Base-by-base conservation (phyloP, 2,113 vertebrate species). In the Azemiops feae region DNA sequence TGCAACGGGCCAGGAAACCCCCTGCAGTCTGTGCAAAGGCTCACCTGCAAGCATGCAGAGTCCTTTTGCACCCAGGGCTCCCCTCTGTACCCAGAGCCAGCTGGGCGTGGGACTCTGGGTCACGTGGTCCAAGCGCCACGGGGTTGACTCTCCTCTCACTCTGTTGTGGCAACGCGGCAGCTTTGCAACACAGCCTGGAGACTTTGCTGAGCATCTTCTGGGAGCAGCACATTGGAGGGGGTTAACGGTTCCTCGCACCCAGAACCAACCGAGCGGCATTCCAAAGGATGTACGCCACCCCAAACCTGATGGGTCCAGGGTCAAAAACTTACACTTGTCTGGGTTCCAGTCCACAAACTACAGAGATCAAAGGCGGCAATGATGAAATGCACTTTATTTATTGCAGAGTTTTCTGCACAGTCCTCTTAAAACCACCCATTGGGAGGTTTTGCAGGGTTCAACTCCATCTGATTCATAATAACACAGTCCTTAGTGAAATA, bases 321-420 rank as follows among this genome's bases (percentile, higher is more conserved):
- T n/a, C 1, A 69, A 14, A 69, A 69, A 16, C 12, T 16, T 10
- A 27, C 5, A 69, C 30, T n/a, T 69, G 64, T n/a, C 64, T 69
- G 64, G 64, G 64, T 16, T n/a, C 12, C 30, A 16, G 1, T 4
- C 1, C 5, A 16, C 4, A 1, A 34, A 18, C 0, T 1, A 34
- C 0, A 14, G 14, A n/a, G 5, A 18, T 34, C 30, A 16, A 74
- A 74, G 3, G 16, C 30, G 16, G 30, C 64, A 69, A 1, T 0
- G 30, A 64, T 12, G 27, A 69, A 50, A 16, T 0, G 4, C 64
- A n/a, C 4, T 34, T 60, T 30, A 30, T 69, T n/a, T 14, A 34
- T n/a, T 69, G n/a, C 12, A 0, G 2, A 2, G 64, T 5, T n/a
- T 69, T 5, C 30, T 16, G 5, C 64, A 5, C 64, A 2, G 64